These are phyloP conservation scores for Mimachlamys varia DNA, from an alignment of 2,888 invertebrate genomes.

Conservation along the genomic window DNA sequence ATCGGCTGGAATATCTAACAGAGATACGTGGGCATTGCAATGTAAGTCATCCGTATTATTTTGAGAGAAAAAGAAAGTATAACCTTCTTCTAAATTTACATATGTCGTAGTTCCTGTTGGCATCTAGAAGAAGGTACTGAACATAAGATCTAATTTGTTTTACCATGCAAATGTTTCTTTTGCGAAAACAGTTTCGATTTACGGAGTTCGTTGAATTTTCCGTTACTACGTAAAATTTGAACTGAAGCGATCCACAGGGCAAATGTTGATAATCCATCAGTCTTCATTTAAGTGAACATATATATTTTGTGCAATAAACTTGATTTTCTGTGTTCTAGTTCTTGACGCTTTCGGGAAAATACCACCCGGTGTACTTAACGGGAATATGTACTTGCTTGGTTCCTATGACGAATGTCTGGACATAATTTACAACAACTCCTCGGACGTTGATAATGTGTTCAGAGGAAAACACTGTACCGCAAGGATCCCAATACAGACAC, in stretches of 20 bases:
- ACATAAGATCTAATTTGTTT: too few species aligned
- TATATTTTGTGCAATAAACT: neutral
- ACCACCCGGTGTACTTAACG: neutral
- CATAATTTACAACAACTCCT: neutral
- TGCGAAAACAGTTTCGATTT: too few species aligned
- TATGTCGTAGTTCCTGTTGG: too few species aligned
- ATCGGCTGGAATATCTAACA: neutral
- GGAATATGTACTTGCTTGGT: neutral
- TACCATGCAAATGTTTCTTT: too few species aligned
- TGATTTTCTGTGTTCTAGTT: neutral
- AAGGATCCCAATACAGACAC: neutral
- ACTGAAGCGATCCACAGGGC: too few species aligned
- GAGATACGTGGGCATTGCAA: neutral
- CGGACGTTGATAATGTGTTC: neutral
- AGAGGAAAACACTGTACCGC: neutral
- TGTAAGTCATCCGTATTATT: neutral
- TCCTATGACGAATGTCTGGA: neutral
- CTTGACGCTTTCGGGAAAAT: conserved; percentile 2
- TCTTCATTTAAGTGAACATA: too few species aligned
- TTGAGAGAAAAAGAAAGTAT: too few species aligned
- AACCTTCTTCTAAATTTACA: too few species aligned
- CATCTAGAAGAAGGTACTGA: too few species aligned
- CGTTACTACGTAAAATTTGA: too few species aligned
- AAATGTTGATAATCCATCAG: too few species aligned
- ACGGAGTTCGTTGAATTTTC: too few species aligned